Evolutionary conservation across 30 jellyfish, hydroid and myxozoan species (phyloP).

Genomic region (Hydractinia symbiolongicarpus): DNA sequence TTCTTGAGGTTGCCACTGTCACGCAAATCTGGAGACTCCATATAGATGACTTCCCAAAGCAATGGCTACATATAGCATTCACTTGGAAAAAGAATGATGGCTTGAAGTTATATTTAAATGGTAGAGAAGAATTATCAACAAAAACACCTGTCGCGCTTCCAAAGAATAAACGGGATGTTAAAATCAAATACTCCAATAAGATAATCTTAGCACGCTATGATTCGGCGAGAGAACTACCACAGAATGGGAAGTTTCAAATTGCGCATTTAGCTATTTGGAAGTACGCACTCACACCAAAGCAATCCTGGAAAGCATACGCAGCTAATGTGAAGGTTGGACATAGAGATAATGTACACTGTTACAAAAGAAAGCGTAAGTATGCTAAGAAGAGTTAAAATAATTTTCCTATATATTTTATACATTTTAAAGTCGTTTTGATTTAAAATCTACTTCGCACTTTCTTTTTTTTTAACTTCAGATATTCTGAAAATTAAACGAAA

Average conservation of each 20-base stretch:
- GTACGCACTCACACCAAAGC: slow-evolving; percentile 32
- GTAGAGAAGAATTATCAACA: slow-evolving; percentile 15
- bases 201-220: background rate
- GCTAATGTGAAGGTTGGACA: slow-evolving; percentile 11
- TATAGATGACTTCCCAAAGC: slow-evolving; percentile 57
- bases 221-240: background rate
- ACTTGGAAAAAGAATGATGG: slow-evolving; percentile 65
- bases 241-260: slow-evolving; percentile 46
- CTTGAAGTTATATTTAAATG: slow-evolving; percentile 54
- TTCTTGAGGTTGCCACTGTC: slow-evolving; percentile 55
- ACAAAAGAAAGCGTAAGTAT: background rate
- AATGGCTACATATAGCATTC: slow-evolving; percentile 77
- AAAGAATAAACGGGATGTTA: background rate
- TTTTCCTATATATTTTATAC: no score
- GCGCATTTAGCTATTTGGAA: slow-evolving; percentile 86
- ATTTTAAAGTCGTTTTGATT: no score
- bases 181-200: no score
- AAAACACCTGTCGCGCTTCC: slow-evolving; percentile 48
- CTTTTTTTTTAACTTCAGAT: no score
- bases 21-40: slow-evolving; percentile 51
- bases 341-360: background rate
- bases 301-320: slow-evolving; percentile 33
- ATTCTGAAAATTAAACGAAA: no score
- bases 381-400: no score
- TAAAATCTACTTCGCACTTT: no score